phyloP scores from a whole-genome alignment of 2,113 vertebrate genomes.

The Columbina picui region DNA sequence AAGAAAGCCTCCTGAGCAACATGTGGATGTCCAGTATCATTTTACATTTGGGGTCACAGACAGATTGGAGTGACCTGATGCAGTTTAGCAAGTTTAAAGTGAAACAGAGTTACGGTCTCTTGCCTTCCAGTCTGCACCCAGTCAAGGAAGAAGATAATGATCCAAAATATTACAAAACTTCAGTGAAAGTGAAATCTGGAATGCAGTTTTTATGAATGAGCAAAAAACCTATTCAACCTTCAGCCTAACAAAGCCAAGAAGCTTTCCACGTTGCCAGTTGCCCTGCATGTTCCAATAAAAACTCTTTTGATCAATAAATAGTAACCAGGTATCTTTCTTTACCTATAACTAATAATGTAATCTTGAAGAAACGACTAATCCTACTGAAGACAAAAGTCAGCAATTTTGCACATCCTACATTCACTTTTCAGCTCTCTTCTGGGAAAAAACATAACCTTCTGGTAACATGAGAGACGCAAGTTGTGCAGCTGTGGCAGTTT shows the following conservation, averaged over 20 bases:
- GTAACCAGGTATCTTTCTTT: background rate
- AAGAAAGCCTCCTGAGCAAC: background rate
- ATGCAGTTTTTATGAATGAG: background rate
- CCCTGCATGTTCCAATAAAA: background rate
- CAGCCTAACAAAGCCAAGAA: background rate
- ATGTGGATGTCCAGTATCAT: background rate
- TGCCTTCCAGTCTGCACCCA: background rate
- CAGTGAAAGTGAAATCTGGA: background rate
- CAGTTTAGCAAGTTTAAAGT: background rate
- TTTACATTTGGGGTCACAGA: background rate
- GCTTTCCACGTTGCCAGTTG: background rate
- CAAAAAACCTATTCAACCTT: background rate
- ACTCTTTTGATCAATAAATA: background rate
- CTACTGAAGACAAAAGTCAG: background rate
- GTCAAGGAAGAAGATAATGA: background rate
- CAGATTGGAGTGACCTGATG: background rate
- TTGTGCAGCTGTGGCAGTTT: constrained; percentile 21
- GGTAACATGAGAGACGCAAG: constrained; percentile 10
- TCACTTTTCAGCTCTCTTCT: background rate
- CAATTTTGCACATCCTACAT: background rate
- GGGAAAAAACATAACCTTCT: background rate
- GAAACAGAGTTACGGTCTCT: background rate
- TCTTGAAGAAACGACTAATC: background rate
- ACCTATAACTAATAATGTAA: background rate
- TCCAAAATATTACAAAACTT: background rate